Evolutionary conservation across 2,888 invertebrate genomes (phyloP), one percentile per base, ranked within the genome.

Genomic region (Nezara viridula): DNA sequence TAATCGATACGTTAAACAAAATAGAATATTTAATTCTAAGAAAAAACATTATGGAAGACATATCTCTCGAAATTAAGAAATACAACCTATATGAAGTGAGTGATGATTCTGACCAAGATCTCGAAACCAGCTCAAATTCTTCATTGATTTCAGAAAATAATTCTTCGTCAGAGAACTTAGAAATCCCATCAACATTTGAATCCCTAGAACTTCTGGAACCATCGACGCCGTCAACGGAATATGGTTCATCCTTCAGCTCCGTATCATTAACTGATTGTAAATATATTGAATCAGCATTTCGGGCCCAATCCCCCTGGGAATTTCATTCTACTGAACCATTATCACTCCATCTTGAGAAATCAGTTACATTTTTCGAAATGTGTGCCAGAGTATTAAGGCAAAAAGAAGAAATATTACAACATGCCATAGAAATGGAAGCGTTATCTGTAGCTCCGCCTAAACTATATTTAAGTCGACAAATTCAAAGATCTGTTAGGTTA

Each of bases 331-430:
- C 19, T 66, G 16, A 32, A 32, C 16, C 66, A 4, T n/a, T 60
- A 66, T 32, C 16, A 32, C 16, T 16, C 66, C 19, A 66, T 66
- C 27, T 66, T 32, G 0, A 1, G 32, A 66, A 66, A 37, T 32
- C 66, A 32, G 66, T 66, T 66, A 19, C 32, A 32, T 66, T 66
- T 32, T 66, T 66, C 32, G 66, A 66, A 66, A 66, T 66, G 66
- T 66, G 32, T 66, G 14, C 32, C 6, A 66, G 32, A 19, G 32
- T 66, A 19, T 66, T 32, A 19, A 66, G 19, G 32, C 66, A 66
- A 66, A 66, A 66, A 66, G 66, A 66, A 66, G 66, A 66, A 66
- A 32, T 66, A 66, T 19, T 32, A 19, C 66, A 19, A 4, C 32
- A 66, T 32, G 66, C 66, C 6, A 12, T 32, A 32, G 32, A 32